phyloP scores from a whole-genome alignment of 2,113 vertebrate species.

The Azemiops feae region DNA sequence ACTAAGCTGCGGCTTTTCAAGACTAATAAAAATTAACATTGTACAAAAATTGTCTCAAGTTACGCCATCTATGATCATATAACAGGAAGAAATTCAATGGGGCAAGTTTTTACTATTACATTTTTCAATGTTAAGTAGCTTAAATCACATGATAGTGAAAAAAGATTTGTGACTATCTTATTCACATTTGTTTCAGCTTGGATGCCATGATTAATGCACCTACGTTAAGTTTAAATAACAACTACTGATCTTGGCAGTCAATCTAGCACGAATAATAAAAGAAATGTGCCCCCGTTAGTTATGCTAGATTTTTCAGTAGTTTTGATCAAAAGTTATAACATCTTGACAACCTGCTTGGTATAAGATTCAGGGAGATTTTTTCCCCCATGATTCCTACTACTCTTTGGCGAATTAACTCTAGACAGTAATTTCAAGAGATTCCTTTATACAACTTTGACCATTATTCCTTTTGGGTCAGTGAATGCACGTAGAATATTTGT shows the following conservation, averaged over 20 bases:
- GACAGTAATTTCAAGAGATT: not conserved
- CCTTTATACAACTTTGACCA: not conserved
- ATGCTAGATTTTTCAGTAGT: not conserved
- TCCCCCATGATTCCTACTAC: not conserved
- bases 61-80: not conserved
- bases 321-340: not conserved
- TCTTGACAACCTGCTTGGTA: not conserved
- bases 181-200: not conserved
- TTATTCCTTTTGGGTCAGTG: not conserved
- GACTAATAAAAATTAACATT: too few relatives aligned
- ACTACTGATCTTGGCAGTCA: not conserved
- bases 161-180: not conserved
- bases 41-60: not conserved
- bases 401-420: not conserved
- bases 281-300: not conserved
- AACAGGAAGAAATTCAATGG: not conserved
- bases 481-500: not conserved
- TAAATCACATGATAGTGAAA: not conserved
- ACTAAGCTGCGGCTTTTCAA: too few relatives aligned
- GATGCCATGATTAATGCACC: not conserved
- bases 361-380: not conserved
- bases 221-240: not conserved
- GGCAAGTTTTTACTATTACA: not conserved
- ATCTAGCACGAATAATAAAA: not conserved
- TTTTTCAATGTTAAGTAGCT: not conserved